Percentiles rank a stretch among this genome's conserved stretches.
Conservation (phyloP, 2,888 invertebrate species). For the Ochlodes sylvanus region DNA sequence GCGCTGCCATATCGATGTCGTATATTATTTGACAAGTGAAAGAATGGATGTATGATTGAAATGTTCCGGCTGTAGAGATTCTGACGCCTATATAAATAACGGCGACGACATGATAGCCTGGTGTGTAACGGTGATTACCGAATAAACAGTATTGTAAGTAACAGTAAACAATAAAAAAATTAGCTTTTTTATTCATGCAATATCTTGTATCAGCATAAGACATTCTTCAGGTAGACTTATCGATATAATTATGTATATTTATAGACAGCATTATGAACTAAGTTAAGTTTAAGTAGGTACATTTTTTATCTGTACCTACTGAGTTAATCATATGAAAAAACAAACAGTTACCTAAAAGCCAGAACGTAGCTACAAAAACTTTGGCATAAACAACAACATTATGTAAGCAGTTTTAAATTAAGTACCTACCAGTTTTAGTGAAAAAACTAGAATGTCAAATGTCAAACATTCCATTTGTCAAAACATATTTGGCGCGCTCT, state of each 20-base stretch:
- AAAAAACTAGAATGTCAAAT: slow-evolving; percentile 5
- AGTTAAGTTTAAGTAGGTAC: no score
- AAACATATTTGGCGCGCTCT: slow-evolving; percentile 16
- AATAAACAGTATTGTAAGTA: slow-evolving; percentile 3
- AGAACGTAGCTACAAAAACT: not conserved
- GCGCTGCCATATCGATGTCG: slow-evolving; percentile 61
- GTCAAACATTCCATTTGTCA: slow-evolving; percentile 22
- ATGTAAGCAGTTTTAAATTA: not conserved
- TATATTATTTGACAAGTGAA: slow-evolving; percentile 49
- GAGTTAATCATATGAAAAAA: no score
- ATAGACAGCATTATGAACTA: no score
- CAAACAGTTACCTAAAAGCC: no score
- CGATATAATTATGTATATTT: no score
- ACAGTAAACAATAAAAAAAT: no score
- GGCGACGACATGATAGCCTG: slow-evolving; percentile 29
- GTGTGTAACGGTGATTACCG: slow-evolving; percentile 17
- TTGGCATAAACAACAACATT: not conserved
- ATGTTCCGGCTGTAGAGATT: slow-evolving; percentile 37
- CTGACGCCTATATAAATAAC: slow-evolving; percentile 30
- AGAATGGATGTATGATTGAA: slow-evolving; percentile 39
- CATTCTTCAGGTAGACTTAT: no score
- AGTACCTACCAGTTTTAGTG: not conserved
- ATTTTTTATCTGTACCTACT: no score
- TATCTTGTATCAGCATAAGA: no score
- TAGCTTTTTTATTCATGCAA: no score